phyloP scores from a whole-genome alignment of 2,888 invertebrate species.

The Geophilus truncorum region DNA sequence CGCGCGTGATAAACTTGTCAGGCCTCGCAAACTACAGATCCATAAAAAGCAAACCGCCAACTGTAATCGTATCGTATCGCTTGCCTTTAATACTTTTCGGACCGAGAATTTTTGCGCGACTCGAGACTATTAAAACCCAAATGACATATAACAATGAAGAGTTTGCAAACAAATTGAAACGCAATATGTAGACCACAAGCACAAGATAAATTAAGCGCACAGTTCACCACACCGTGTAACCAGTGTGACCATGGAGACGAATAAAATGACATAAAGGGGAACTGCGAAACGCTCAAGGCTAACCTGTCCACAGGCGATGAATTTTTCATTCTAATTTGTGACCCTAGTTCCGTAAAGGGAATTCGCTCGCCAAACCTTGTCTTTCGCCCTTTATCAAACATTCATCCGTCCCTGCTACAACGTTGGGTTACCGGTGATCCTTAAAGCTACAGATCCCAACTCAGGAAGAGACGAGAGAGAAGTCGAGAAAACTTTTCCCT shows the following conservation, averaged over 20 bases:
- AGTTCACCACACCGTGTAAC: neutral
- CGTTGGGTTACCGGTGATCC: neutral
- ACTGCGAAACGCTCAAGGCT: neutral
- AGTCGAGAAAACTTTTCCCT: neutral
- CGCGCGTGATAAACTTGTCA: neutral
- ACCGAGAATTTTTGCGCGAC: neutral
- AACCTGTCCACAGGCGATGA: neutral
- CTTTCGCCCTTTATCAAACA: neutral
- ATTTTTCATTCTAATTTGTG: neutral
- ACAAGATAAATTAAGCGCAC: neutral
- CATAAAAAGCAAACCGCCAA: neutral
- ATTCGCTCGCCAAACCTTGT: neutral
- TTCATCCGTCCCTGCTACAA: neutral
- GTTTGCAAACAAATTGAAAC: neutral
- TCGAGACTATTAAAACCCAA: neutral
- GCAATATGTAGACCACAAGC: neutral
- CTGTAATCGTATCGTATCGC: neutral
- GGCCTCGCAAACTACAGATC: neutral
- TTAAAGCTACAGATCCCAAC: neutral
- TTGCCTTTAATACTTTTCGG: neutral
- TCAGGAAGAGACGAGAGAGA: neutral
- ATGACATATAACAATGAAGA: neutral
- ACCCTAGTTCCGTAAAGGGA: neutral
- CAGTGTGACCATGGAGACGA: neutral
- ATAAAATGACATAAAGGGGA: neutral